phyloP scores from a whole-genome alignment of 2,888 invertebrate genomes.

The Rotaria magnacalcarata region DNA sequence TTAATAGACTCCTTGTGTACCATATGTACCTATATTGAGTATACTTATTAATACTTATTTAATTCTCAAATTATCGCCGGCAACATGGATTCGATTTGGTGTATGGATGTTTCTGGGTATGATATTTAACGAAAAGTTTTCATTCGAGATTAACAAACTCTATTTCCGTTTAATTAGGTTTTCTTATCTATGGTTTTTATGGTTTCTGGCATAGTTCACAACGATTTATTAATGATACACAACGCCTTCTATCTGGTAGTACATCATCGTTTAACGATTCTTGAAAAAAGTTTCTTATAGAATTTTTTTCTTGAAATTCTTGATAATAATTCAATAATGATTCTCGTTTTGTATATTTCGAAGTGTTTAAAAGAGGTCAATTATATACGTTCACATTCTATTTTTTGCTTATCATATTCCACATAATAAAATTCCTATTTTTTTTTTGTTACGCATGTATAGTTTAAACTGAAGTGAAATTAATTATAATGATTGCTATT shows the following conservation, averaged over 20 bases:
- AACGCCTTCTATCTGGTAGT: background rate
- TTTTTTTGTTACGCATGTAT: too few species aligned
- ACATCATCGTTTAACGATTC: background rate
- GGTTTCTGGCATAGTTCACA: background rate
- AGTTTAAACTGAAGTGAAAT: too few species aligned
- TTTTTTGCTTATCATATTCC: too few species aligned
- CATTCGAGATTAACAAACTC: background rate
- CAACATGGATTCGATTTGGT: slow-evolving; percentile 77
- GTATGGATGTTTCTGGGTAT: slow-evolving; percentile 74
- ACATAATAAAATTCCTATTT: too few species aligned
- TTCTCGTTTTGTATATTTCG: too few species aligned
- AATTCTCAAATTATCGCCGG: slow-evolving; percentile 72
- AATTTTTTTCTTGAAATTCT: too few species aligned
- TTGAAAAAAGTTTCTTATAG: background rate
- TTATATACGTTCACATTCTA: too few species aligned
- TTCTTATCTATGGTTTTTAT: background rate
- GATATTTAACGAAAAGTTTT: slow-evolving; percentile 30
- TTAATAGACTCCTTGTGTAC: slow-evolving; percentile 73
- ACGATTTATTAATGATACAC: background rate
- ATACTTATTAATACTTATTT: slow-evolving; percentile 77
- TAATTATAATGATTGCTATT: too few species aligned
- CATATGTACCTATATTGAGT: slow-evolving; percentile 74
- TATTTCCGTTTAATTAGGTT: background rate
- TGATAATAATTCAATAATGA: too few species aligned
- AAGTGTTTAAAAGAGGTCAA: too few species aligned